Evolutionary conservation across 1,140 invertebrate genomes (phyloP).

Genomic region (Aphaenogaster floridana): DNA sequence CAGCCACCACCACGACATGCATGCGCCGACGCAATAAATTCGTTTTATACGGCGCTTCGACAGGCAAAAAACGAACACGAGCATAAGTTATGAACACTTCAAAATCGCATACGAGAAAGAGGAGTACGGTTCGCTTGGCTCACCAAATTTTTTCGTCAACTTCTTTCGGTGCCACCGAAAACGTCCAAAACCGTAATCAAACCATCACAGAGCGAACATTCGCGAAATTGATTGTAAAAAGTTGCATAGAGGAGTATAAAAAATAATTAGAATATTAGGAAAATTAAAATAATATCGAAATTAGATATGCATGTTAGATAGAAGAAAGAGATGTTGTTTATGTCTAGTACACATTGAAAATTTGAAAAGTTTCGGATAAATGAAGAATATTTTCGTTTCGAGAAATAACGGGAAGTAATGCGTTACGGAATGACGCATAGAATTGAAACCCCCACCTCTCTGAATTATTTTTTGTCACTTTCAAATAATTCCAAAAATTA

Average conservation of each 20-base stretch:
- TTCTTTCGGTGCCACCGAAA: not conserved
- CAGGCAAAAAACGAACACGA: slow-evolving; percentile 81
- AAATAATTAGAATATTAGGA: not conserved
- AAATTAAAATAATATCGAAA: not conserved
- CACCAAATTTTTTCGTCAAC: slow-evolving; percentile 65
- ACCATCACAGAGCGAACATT: not conserved
- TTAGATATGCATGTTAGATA: not conserved
- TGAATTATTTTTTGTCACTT: not conserved
- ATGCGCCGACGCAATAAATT: slow-evolving; percentile 81
- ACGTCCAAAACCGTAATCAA: slow-evolving; percentile 12
- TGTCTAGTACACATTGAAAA: not conserved
- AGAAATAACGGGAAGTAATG: not conserved
- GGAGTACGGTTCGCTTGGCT: slow-evolving; percentile 47
- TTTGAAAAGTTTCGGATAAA: not conserved
- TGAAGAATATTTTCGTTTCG: not conserved
- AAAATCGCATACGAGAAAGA: slow-evolving; percentile 76
- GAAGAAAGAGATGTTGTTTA: not conserved
- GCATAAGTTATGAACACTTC: slow-evolving; percentile 81
- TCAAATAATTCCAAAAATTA: not conserved
- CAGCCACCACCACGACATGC: slow-evolving; percentile 76
- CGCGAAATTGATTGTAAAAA: not conserved
- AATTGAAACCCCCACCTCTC: not conserved
- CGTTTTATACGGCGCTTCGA: slow-evolving; percentile 80
- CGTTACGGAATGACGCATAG: not conserved
- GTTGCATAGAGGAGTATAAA: slow-evolving; percentile 5